phyloP scores from a whole-genome alignment of 2,888 invertebrate genomes.

The Dryobota labecula region DNA sequence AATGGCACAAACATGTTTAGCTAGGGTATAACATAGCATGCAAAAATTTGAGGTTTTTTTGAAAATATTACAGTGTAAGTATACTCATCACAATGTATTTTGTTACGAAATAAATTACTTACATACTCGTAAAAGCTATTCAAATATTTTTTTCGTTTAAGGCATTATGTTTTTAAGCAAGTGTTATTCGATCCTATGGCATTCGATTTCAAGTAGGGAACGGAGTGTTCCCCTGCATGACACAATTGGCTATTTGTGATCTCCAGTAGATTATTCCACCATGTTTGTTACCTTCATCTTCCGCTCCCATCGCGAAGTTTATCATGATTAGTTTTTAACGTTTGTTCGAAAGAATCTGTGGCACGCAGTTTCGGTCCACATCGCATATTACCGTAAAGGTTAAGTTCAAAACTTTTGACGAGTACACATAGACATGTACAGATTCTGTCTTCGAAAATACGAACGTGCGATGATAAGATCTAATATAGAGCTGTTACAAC shows the following conservation, averaged over 20 bases:
- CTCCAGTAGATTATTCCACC: background rate
- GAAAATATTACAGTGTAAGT: too few species aligned
- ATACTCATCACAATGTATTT: background rate
- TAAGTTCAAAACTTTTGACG: background rate
- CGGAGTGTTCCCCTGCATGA: background rate
- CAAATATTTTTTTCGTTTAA: background rate
- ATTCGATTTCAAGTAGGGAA: background rate
- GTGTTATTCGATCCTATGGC: background rate
- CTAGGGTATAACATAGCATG: too few species aligned
- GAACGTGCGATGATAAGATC: background rate
- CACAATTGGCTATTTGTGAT: background rate
- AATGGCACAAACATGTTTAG: too few species aligned
- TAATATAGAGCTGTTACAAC: background rate
- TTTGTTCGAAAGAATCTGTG: background rate
- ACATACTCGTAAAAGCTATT: background rate
- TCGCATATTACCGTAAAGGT: background rate
- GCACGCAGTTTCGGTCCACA: too few species aligned
- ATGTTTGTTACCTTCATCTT: background rate
- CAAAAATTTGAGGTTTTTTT: too few species aligned
- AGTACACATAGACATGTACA: too few species aligned
- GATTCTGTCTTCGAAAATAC: background rate
- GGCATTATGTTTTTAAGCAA: background rate
- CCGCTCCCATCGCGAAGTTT: background rate
- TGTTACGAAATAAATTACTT: background rate
- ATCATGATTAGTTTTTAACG: too few species aligned